These are phyloP conservation scores for Syngnathus scovelli DNA, from an alignment of 2,113 vertebrate species.

Conservation along the genomic window DNA sequence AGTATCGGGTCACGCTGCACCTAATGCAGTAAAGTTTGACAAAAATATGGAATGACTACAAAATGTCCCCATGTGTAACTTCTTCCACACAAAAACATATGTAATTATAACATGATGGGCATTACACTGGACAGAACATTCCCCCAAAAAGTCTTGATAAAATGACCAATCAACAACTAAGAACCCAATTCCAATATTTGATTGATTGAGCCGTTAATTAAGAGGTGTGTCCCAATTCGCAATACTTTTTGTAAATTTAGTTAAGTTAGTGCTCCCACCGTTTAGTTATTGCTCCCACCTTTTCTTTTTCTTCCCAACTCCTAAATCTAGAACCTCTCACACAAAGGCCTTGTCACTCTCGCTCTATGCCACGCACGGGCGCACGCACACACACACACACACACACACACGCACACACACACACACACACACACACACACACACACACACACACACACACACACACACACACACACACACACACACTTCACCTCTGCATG, in stretches of 20 bases:
- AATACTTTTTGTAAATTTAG: too few relatives aligned
- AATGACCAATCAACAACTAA: neutral
- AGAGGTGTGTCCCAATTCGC: neutral
- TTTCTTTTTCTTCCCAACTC: neutral
- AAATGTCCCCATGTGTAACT: neutral
- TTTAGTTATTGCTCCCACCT: neutral
- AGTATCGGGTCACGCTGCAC: neutral
- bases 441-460: conserved; percentile 8
- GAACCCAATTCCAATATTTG: too few relatives aligned
- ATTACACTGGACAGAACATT: neutral
- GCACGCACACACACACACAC: conserved; percentile 14
- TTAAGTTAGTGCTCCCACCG: too few relatives aligned
- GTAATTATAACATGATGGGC: neutral
- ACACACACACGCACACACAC: conserved; percentile 11
- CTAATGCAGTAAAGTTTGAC: neutral
- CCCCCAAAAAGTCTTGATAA: neutral
- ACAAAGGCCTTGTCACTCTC: neutral
- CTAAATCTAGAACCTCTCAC: neutral
- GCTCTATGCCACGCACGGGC: neutral
- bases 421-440: conserved; percentile 8
- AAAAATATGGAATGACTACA: neutral
- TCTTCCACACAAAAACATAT: neutral
- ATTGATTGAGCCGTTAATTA: neutral
- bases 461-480: conserved; percentile 9
- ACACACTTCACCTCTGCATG: conserved; percentile 29